Percentiles rank a stretch among this genome's conserved stretches.
Evolutionary conservation across 2,797 vertebrate genomes (phyloP).

Genomic region (Sardinella longiceps): DNA sequence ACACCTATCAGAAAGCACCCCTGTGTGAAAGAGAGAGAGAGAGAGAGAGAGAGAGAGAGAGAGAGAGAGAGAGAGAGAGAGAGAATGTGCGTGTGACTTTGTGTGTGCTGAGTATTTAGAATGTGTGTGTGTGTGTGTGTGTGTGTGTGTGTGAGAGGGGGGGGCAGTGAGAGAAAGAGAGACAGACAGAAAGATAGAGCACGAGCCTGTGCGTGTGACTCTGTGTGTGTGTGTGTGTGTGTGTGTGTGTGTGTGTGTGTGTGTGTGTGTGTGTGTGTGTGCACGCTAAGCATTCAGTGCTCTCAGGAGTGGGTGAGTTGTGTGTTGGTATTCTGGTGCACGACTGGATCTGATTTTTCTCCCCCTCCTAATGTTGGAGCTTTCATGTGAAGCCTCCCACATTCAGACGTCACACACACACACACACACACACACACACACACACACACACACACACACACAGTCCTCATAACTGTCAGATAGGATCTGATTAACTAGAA

Average conservation of each 20-base stretch:
- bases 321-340: constrained; percentile 20
- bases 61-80: background rate
- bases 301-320: background rate
- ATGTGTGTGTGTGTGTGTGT: no score
- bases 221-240: background rate
- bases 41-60: background rate
- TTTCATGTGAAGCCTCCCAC: constrained; percentile 34
- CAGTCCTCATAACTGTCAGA: background rate
- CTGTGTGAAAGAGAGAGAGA: no score
- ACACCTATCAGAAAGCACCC: no score
- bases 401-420: constrained; percentile 33
- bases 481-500: constrained; percentile 14
- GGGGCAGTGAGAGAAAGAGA: no score
- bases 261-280: background rate
- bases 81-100: no score
- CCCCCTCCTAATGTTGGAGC: background rate
- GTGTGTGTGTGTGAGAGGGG: no score
- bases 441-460: no score
- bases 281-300: background rate
- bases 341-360: background rate
- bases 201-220: background rate
- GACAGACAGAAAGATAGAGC: no score
- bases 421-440: no score
- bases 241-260: background rate
- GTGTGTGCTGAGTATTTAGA: no score